Evolutionary conservation across 1,140 invertebrate species (phyloP).

Genomic region (Drosophila grimshawi): DNA sequence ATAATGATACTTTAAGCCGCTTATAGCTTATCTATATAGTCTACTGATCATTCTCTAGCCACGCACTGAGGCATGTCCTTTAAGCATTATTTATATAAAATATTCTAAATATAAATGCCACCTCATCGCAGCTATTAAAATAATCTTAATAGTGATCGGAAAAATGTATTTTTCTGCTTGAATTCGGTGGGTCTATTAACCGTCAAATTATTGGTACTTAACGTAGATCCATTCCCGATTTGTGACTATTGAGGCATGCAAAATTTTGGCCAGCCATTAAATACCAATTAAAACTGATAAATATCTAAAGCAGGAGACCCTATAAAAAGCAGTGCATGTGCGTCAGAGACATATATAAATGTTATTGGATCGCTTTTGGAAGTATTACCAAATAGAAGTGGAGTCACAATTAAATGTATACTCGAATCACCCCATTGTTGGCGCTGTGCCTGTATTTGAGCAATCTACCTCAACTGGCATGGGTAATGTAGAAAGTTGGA

Average conservation of each 20-base stretch:
- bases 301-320: not conserved
- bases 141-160: not conserved
- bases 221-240: conserved; percentile 17
- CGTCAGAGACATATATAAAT: conserved; percentile 29
- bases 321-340: conserved; percentile 54
- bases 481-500: conserved; percentile 41
- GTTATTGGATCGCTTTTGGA: conserved; percentile 3
- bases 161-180: not conserved
- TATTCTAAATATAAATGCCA: not conserved
- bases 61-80: conserved; percentile 41
- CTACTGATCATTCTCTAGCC: conserved; percentile 22
- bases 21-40: conserved; percentile 17
- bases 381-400: not conserved
- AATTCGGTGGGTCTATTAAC: no score
- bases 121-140: conserved; percentile 15
- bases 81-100: conserved; percentile 1
- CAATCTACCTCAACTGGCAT: conserved; percentile 35
- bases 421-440: conserved; percentile 24
- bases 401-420: conserved; percentile 38
- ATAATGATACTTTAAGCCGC: no score
- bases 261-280: conserved; percentile 46
- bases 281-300: conserved; percentile 43
- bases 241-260: conserved; percentile 44
- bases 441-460: conserved; percentile 46
- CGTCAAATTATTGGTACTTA: conserved; percentile 7